Percentiles rank a stretch among this genome's conserved stretches.
Conservation (phyloP, 2,797 vertebrate species). For the Crenuchus spilurus region DNA sequence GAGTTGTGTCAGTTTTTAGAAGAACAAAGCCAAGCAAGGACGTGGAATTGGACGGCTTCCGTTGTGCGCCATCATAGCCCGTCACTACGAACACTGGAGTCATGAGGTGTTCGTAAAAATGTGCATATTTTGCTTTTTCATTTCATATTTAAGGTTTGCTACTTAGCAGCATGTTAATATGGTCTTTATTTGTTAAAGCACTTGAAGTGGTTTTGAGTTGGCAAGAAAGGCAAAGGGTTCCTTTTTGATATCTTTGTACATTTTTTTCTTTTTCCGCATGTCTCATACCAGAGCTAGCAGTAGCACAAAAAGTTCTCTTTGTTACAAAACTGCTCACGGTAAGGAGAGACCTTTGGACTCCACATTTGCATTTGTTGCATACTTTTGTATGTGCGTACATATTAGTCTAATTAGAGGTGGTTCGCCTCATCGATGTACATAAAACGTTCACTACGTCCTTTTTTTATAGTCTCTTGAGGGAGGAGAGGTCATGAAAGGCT, state of each 20-base stretch:
- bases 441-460: conserved; percentile 42
- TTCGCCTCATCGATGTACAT: conserved; percentile 55
- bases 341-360: conserved; percentile 27
- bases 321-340: conserved; percentile 31
- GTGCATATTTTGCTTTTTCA: conserved; percentile 15
- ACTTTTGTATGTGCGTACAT: conserved; percentile 56
- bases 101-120: background rate
- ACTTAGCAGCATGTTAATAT: conserved; percentile 25
- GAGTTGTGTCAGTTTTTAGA: conserved; percentile 28
- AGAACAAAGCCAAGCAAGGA: conserved; percentile 22
- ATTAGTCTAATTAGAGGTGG: conserved; percentile 39
- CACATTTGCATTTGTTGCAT: conserved; percentile 41
- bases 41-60: conserved; percentile 9
- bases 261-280: conserved; percentile 41
- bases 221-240: background rate
- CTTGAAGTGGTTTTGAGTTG: conserved; percentile 22
- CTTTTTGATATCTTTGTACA: conserved; percentile 38
- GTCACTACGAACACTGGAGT: background rate
- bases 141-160: conserved; percentile 12
- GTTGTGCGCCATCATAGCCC: conserved; percentile 13
- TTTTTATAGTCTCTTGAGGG: conserved; percentile 47
- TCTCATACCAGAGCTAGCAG: conserved; percentile 43
- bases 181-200: conserved; percentile 32
- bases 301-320: conserved; percentile 45
- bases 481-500: conserved; percentile 15